Evolutionary conservation across 2,888 invertebrate genomes (phyloP).

Genomic region (Dorcus hopei): DNA sequence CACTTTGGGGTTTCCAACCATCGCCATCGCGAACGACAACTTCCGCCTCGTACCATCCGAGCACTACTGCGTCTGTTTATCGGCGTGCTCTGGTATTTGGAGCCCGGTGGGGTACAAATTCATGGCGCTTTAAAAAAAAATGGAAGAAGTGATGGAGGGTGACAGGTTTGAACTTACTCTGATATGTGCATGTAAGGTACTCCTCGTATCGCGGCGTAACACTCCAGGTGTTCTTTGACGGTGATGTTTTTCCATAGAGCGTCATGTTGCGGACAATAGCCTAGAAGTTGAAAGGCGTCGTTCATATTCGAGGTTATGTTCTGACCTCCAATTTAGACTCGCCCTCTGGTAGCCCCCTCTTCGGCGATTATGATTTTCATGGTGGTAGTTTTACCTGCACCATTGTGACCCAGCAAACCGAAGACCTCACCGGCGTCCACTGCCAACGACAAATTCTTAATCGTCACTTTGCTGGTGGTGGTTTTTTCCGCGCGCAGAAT

Average conservation of each 20-base stretch:
- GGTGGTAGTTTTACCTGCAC: constrained; percentile 84
- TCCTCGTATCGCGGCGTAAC: constrained; percentile 81
- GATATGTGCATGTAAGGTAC: constrained; percentile 64
- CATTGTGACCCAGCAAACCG: constrained; percentile 81
- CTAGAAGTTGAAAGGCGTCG: constrained; percentile 72
- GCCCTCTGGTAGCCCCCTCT: constrained; percentile 69
- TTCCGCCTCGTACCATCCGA: constrained; percentile 86
- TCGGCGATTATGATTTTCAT: constrained; percentile 85
- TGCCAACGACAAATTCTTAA: constrained; percentile 70
- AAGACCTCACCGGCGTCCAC: constrained; percentile 82
- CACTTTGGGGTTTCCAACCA: constrained; percentile 76
- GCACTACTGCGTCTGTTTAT: constrained; percentile 74
- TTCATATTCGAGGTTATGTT: constrained; percentile 66
- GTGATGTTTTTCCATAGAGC: constrained; percentile 84
- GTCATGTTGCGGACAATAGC: constrained; percentile 87
- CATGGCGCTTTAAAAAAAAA: constrained; percentile 56
- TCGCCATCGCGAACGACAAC: constrained; percentile 79
- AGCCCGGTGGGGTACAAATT: constrained; percentile 71
- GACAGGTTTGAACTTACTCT: constrained; percentile 36
- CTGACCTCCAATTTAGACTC: constrained; percentile 70
- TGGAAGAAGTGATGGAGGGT: neutral
- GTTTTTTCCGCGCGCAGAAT: constrained; percentile 49
- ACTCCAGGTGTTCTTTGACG: constrained; percentile 75
- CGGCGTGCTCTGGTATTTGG: constrained; percentile 75
- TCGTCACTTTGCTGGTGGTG: constrained; percentile 58